Percentiles rank a stretch among this genome's conserved stretches.
phyloP scores from a whole-genome alignment of 2,797 vertebrate species.

The Neoniphon sammara region DNA sequence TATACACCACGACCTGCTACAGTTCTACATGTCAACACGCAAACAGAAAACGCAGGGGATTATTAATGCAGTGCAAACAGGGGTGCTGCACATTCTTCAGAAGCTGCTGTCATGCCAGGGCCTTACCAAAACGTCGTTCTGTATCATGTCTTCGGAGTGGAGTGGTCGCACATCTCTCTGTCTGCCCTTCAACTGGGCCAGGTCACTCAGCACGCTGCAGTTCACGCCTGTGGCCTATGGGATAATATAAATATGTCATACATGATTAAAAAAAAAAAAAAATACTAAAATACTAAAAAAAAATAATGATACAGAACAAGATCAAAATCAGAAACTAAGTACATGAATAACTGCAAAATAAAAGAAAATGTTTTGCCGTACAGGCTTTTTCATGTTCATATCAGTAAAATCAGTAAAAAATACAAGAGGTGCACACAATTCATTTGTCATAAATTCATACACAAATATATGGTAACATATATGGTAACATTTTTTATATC shows the following conservation, averaged over 20 bases:
- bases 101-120: conserved; percentile 13
- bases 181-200: conserved; percentile 69
- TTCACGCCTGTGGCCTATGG: conserved; percentile 82
- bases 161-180: conserved; percentile 77
- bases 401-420: no score
- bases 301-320: no score
- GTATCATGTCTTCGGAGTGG: conserved; percentile 88
- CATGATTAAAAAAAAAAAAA: neutral
- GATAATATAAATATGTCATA: conserved; percentile 35
- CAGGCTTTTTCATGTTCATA: no score
- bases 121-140: conserved; percentile 86
- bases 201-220: conserved; percentile 84
- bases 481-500: no score
- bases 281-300: no score
- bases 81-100: conserved; percentile 4
- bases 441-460: no score
- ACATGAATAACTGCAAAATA: no score
- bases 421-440: no score
- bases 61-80: neutral
- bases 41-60: neutral
- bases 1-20: conserved; percentile 87
- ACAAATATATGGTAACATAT: no score
- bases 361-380: no score
- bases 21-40: conserved; percentile 81
- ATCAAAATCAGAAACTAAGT: no score